A percentile compares a stretch with the other conserved stretches of the same genome.
These are phyloP conservation scores for Sebastolobus alascanus DNA, from an alignment of 2,797 vertebrate species.

Conservation along the genomic window DNA sequence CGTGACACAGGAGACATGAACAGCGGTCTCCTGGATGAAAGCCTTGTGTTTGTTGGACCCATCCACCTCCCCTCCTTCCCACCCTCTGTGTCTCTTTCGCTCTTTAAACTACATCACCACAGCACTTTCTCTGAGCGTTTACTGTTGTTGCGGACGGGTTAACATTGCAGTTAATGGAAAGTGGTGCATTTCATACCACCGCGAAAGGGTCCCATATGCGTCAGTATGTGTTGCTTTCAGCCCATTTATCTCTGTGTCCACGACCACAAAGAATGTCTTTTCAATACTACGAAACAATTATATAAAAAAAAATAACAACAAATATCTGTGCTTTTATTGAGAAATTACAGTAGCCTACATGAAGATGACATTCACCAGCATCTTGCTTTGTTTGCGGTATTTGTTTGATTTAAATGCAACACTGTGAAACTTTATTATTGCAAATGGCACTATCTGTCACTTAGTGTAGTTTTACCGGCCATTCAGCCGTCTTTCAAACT, in stretches of 20 bases:
- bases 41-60: too few species aligned
- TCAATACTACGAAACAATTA: background rate
- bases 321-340: background rate
- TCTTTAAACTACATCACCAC: too few species aligned
- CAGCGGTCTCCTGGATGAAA: too few species aligned
- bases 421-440: background rate
- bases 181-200: too few species aligned
- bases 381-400: background rate
- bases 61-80: too few species aligned
- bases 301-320: background rate
- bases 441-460: background rate
- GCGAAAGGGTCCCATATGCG: rapidly evolving
- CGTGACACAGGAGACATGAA: too few species aligned
- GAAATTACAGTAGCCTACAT: background rate
- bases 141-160: too few species aligned
- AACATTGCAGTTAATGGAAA: too few species aligned
- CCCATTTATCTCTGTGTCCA: background rate
- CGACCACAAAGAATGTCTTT: background rate
- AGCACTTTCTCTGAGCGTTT: too few species aligned
- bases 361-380: background rate
- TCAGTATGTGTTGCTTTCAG: background rate
- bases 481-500: background rate
- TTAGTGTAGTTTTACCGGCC: background rate
- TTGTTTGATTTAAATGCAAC: background rate
- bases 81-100: too few species aligned